A percentile compares a stretch with the other conserved stretches of the same genome.
Evolutionary conservation across 2,113 vertebrate genomes (phyloP).

Genomic region (Isurus oxyrinchus): DNA sequence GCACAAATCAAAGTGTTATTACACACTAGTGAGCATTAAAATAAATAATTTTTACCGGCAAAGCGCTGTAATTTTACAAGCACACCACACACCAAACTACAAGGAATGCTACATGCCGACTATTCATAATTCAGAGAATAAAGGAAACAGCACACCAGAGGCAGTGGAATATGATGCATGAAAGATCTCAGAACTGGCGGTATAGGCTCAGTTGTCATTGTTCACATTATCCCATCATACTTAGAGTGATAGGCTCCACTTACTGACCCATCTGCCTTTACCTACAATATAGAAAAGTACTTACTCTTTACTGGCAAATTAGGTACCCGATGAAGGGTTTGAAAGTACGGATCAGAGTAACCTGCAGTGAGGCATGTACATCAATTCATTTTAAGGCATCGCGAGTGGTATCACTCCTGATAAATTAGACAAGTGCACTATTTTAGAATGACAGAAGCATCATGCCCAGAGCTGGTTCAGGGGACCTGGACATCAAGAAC

Average conservation of each 20-base stretch:
- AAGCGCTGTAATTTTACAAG: neutral
- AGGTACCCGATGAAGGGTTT: neutral
- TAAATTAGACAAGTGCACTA: neutral
- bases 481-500: neutral
- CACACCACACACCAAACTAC: neutral
- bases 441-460: neutral
- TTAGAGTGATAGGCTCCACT: neutral
- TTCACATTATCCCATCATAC: neutral
- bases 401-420: neutral
- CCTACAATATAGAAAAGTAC: neutral
- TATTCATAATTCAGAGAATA: neutral
- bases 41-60: neutral
- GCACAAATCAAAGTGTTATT: neutral
- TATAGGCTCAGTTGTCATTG: neutral
- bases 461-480: neutral
- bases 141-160: neutral
- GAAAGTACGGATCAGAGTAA: neutral
- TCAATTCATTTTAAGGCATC: neutral
- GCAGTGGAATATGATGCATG: neutral
- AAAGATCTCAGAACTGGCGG: neutral
- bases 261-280: neutral
- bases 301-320: neutral
- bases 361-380: neutral
- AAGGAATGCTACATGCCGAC: neutral
- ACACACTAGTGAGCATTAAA: neutral